Conservation (phyloP, 2,797 vertebrate genomes). For the Agapornis canus region DNA sequence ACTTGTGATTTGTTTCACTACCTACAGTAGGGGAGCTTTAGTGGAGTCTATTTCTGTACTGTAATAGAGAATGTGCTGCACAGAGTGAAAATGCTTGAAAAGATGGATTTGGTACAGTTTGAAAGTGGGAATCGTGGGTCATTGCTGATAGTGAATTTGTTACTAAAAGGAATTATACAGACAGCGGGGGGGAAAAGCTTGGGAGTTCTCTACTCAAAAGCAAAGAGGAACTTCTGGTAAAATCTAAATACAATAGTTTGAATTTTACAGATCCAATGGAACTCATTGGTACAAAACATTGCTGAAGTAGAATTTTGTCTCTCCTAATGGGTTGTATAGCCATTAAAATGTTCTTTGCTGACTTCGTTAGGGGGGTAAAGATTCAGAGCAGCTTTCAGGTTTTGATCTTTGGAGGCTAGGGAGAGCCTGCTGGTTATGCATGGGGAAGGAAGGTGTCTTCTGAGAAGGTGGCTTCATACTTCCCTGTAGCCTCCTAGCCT, state of each 20-base stretch:
- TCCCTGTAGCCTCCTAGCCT: not conserved
- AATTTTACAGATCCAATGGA: not conserved
- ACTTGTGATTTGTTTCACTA: not conserved
- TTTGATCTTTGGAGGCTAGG: not conserved
- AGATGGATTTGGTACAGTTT: not conserved
- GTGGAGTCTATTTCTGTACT: not conserved
- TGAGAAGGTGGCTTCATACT: not conserved
- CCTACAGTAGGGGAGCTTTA: not conserved
- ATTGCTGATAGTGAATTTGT: not conserved
- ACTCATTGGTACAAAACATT: not conserved
- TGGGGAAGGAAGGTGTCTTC: not conserved
- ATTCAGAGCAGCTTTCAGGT: not conserved
- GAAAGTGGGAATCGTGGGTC: not conserved
- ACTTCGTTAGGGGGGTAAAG: not conserved
- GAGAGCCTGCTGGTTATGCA: not conserved
- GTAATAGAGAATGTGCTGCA: not conserved
- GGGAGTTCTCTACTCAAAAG: not conserved
- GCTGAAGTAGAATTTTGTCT: not conserved
- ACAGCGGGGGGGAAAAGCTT: not conserved
- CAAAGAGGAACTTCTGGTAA: not conserved
- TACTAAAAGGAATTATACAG: not conserved
- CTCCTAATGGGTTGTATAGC: not conserved
- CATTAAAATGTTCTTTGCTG: not conserved
- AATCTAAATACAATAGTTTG: not conserved
- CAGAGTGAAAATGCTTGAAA: not conserved